A percentile compares a stretch with the other conserved stretches of the same genome.
These are phyloP conservation scores for Suncus etruscus DNA, from an alignment of 2,113 vertebrate species.

Conservation along the genomic window DNA sequence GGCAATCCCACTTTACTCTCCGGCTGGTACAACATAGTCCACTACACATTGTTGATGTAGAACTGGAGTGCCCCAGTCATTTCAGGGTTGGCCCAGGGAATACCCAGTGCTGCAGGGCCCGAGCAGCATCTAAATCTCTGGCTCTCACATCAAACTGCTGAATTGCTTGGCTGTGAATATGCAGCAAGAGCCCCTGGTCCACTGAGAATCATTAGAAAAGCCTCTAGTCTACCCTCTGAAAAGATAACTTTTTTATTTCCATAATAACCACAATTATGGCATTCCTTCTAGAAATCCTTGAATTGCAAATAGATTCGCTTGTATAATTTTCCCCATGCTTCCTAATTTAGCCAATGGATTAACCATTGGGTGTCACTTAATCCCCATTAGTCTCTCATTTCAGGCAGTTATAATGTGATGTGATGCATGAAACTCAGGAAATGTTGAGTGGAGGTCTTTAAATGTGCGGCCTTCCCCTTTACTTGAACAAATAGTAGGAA, in stretches of 20 bases:
- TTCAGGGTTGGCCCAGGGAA: no score
- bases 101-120: no score
- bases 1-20: no score
- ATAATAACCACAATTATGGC: background rate
- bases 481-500: slow-evolving; percentile 34
- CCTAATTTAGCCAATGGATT: slow-evolving; percentile 57
- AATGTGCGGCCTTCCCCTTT: slow-evolving; percentile 26
- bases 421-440: slow-evolving; percentile 5
- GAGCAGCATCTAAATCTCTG: no score
- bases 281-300: background rate
- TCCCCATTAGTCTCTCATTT: slow-evolving; percentile 4
- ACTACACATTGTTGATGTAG: no score
- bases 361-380: slow-evolving; percentile 38
- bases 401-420: background rate
- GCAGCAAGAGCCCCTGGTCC: no score
- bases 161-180: no score
- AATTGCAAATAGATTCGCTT: background rate
- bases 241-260: background rate
- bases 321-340: background rate
- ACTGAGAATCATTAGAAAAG: no score
- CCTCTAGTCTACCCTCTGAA: no score
- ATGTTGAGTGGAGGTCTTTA: background rate
- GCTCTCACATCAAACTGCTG: no score
- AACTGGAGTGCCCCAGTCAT: no score
- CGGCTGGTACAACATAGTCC: no score